Conservation (phyloP, 2,797 vertebrate species). For the Diplodus sargus region DNA sequence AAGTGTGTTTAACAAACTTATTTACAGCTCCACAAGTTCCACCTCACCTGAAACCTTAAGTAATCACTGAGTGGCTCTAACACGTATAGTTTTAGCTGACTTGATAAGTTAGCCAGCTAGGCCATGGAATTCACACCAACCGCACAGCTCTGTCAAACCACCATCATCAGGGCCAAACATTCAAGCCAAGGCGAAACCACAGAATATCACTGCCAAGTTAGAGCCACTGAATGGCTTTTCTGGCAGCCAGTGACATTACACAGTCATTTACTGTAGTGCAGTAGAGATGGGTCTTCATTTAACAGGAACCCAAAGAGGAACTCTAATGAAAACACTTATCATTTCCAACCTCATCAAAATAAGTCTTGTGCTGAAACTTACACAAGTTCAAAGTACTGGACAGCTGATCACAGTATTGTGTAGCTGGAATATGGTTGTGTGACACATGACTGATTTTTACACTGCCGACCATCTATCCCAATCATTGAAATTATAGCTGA, state of each 20-base stretch:
- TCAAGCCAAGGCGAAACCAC: constrained; percentile 61
- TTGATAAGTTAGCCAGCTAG: constrained; percentile 50
- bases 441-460: no score
- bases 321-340: constrained; percentile 2
- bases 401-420: background rate
- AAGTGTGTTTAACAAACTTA: constrained; percentile 27
- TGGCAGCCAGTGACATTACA: constrained; percentile 41
- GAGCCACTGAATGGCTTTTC: constrained; percentile 38
- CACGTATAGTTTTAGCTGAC: constrained; percentile 16
- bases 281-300: constrained; percentile 33
- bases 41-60: constrained; percentile 41
- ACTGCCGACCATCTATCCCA: no score
- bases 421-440: background rate
- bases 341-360: background rate
- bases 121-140: constrained; percentile 57
- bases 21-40: constrained; percentile 41
- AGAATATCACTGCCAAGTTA: constrained; percentile 56
- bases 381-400: background rate
- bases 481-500: no score
- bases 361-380: background rate
- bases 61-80: background rate
- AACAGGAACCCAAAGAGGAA: constrained; percentile 34
- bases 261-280: constrained; percentile 10
- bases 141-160: constrained; percentile 57
- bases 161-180: constrained; percentile 60